A percentile compares a stretch with the other conserved stretches of the same genome.
phyloP scores from a whole-genome alignment of 2,113 vertebrate species.

The western clawed frog (Xenopus tropicalis) region UCB_Xtro_10.0 CM004447.2:114790501-114791000 shows the following conservation, averaged over 20 bases:
- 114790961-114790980: neutral
- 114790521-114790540: no score
- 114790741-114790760: neutral
- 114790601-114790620: neutral
- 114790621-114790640: constrained; percentile 22
- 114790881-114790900: no score
- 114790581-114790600: neutral
- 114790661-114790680: neutral
- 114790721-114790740: neutral
- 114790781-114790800: neutral
- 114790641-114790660: neutral
- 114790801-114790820: no score
- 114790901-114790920: no score
- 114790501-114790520: no score
- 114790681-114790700: no score
- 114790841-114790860: no score
- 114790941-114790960: constrained; percentile 50
- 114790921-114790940: no score
- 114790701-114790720: neutral
- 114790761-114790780: neutral
- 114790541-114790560: no score
- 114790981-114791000: constrained; percentile 56
- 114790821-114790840: no score
- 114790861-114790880: no score
- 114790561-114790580: no score